A percentile compares a stretch with the other conserved stretches of the same genome.
Evolutionary conservation across 2,797 vertebrate species (phyloP).

Genomic region (Leuciscus waleckii): DNA sequence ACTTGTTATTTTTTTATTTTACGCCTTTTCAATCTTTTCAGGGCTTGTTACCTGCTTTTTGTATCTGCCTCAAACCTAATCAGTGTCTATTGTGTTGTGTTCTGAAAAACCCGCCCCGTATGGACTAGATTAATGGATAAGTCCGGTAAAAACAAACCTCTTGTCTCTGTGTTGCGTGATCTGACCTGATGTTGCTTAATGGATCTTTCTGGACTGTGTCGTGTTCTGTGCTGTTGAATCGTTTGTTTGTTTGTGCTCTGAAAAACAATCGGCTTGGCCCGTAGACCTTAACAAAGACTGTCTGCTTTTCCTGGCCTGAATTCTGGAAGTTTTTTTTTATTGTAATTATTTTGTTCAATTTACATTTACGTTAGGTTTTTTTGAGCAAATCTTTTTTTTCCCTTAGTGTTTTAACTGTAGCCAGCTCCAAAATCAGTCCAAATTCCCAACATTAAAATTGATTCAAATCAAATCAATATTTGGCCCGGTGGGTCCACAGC

Average conservation of each 20-base stretch:
- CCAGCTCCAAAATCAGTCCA: not conserved
- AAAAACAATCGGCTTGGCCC: not conserved
- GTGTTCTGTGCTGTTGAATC: not conserved
- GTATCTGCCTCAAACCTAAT: not conserved
- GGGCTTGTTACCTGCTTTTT: not conserved
- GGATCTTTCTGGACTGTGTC: not conserved
- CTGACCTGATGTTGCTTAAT: slow-evolving; percentile 1
- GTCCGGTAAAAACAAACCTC: not conserved
- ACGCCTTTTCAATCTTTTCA: not conserved
- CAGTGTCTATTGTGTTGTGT: not conserved
- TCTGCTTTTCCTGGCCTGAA: not conserved
- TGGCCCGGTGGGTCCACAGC: too few relatives aligned
- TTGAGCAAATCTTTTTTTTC: not conserved
- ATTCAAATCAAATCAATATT: too few relatives aligned
- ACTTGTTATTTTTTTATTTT: not conserved
- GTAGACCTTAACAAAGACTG: not conserved
- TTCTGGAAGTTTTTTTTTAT: not conserved
- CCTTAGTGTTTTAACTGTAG: not conserved
- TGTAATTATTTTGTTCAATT: not conserved
- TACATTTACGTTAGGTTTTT: not conserved
- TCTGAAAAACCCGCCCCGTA: not conserved
- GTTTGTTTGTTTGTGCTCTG: not conserved
- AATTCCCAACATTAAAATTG: not conserved
- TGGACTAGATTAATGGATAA: not conserved
- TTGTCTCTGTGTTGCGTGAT: not conserved